A percentile compares a stretch with the other conserved stretches of the same genome.
These are phyloP conservation scores for Martes martes DNA, from an alignment of 2,113 vertebrate genomes.

Conservation along the genomic window DNA sequence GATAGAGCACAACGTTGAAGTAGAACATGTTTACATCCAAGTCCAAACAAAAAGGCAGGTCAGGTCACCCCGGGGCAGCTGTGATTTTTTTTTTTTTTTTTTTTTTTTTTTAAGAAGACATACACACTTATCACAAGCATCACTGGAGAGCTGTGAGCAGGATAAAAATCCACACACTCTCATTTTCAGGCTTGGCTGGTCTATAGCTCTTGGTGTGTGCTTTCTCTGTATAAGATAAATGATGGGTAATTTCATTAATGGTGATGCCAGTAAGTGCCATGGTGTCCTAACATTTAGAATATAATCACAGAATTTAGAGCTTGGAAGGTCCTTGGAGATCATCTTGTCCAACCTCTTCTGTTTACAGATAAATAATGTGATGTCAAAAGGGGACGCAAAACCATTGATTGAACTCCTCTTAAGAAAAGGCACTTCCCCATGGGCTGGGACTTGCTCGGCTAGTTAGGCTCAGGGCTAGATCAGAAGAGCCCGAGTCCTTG, in stretches of 20 bases:
- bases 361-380: conserved; percentile 50
- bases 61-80: neutral
- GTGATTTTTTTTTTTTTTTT: conserved; percentile 1
- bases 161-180: conserved; percentile 53
- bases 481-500: neutral
- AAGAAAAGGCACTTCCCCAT: conserved; percentile 5
- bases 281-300: conserved; percentile 57
- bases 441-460: neutral
- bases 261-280: conserved; percentile 47
- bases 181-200: conserved; percentile 57
- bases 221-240: conserved; percentile 64
- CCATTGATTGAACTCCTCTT: conserved; percentile 30
- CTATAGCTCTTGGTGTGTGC: conserved; percentile 21
- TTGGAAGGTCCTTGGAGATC: conserved; percentile 32
- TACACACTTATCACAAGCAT: conserved; percentile 59
- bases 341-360: neutral
- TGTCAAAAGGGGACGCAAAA: neutral
- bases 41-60: conserved; percentile 61
- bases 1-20: conserved; percentile 17
- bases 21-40: neutral
- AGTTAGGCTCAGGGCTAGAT: neutral
- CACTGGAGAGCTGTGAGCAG: conserved; percentile 42
- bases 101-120: conserved; percentile 16
- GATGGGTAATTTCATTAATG: conserved; percentile 65
- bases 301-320: conserved; percentile 56